Conservation (phyloP, 2,797 vertebrate species). For the Fistularia commersonii region DNA sequence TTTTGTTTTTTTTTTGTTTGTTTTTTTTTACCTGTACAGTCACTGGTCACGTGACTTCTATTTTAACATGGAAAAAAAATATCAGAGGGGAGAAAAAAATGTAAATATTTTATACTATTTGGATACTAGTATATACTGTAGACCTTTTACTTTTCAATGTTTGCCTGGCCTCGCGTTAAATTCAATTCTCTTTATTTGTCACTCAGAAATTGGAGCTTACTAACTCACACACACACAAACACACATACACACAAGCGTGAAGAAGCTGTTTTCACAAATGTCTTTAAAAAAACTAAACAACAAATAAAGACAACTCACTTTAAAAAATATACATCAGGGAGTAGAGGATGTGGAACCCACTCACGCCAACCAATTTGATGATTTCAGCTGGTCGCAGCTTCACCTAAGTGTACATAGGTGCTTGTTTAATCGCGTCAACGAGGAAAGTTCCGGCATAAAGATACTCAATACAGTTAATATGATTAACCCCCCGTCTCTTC, state of each 20-base stretch:
- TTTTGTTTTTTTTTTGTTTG: conserved; percentile 2
- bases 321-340: no score
- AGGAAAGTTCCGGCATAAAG: conserved; percentile 9
- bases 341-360: no score
- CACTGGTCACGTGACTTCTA: conserved; percentile 19
- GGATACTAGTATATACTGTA: conserved; percentile 25
- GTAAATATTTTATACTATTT: conserved; percentile 46
- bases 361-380: neutral
- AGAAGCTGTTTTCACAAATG: no score
- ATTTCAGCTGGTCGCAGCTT: conserved; percentile 11
- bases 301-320: no score
- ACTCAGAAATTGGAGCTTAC: no score
- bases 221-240: no score
- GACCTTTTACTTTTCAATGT: conserved; percentile 30
- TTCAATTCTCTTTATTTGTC: conserved; percentile 1
- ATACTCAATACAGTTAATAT: conserved; percentile 28
- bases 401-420: conserved; percentile 28
- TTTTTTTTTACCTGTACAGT: conserved; percentile 21
- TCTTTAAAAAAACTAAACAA: no score
- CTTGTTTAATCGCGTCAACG: conserved; percentile 14
- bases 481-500: conserved; percentile 26
- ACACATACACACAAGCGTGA: no score
- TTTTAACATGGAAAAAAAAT: conserved; percentile 28
- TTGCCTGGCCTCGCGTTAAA: conserved; percentile 13
- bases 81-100: conserved; percentile 13